Base-by-base conservation (phyloP, 2,888 invertebrate species). In the Melipona beecheii region DNA sequence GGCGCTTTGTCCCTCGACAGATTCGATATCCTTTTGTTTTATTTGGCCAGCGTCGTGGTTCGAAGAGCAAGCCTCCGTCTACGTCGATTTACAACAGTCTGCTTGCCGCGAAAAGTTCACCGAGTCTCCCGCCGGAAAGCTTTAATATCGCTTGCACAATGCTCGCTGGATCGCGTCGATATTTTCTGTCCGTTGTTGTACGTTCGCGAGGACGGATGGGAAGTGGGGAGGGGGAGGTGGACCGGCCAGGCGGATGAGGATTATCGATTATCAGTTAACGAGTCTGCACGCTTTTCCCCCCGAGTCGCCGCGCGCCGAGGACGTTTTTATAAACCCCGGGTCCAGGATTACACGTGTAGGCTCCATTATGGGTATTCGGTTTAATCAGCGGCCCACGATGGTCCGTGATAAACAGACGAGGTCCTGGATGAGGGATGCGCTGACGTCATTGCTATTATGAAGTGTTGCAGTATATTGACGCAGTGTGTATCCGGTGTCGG, bases 241-340 rank as follows among this genome's bases (percentile, higher is more conserved):
- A 24, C 58, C 13, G 31, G 15, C 19, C 54, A 24, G 69, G 21
- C 36, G 56, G 75, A 81, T 70, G 58, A 84, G 84, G 72, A 58
- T 81, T 88, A 86, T 77, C 84, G 86, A 86, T 86, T 88, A 84
- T 86, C 84, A 84, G 86, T 86, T 88, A 88, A 84, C 84, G 78
- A 74, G 78, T 84, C 84, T 80, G 68, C 79, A 76, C 70, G 71
- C 54, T 76, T 70, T 60, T 80, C 64, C 76, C 27, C 65, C 78
- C 69, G 49, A n/a, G 58, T 15, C 50, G 21, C 15, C 56, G 64
- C 72, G 70, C 66, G 36, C 68, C 52, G 43, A 2, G 54, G 27
- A 49, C 64, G 65, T 75, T 73, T 75, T 62, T 62, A 15, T 68
- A 36, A 24, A 65, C 50, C 50, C 54, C 43, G 9, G 43, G 6